Conservation (phyloP, 2,888 invertebrate species). For the Tiliacea citrago region DNA sequence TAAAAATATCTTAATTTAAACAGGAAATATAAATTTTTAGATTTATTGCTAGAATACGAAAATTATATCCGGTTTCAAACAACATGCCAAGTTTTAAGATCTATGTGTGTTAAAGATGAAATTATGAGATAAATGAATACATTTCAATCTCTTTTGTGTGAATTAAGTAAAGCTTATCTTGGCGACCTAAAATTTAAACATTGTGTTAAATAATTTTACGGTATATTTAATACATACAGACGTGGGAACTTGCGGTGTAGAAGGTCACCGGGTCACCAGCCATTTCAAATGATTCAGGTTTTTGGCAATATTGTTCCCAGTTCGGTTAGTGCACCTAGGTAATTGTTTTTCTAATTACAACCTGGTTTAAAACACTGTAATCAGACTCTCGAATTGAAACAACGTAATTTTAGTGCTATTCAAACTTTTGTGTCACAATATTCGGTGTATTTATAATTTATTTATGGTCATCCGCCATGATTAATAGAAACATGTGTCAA, state of each 20-base stretch:
- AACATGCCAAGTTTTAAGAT: slow-evolving; percentile 23
- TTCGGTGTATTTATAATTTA: slow-evolving; percentile 18
- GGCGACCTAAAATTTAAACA: slow-evolving; percentile 70
- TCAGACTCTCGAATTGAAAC: slow-evolving; percentile 25
- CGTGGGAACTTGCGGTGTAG: slow-evolving; percentile 71
- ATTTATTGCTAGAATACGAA: slow-evolving; percentile 42
- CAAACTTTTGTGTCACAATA: background rate
- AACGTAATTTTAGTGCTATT: slow-evolving; percentile 23
- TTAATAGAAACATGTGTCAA: slow-evolving; percentile 41
- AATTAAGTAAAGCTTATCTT: slow-evolving; percentile 67
- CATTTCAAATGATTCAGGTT: slow-evolving; percentile 52
- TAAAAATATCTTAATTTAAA: slow-evolving; percentile 17
- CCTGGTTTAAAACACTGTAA: slow-evolving; percentile 37
- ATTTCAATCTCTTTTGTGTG: slow-evolving; percentile 55
- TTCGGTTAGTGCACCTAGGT: slow-evolving; percentile 51
- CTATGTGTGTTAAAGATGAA: slow-evolving; percentile 50
- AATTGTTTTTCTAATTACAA: slow-evolving; percentile 57
- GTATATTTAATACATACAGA: slow-evolving; percentile 60
- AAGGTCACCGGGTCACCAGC: slow-evolving; percentile 71
- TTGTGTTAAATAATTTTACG: slow-evolving; percentile 75
- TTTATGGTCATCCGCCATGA: slow-evolving; percentile 27
- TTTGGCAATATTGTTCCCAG: slow-evolving; percentile 48
- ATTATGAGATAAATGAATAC: slow-evolving; percentile 54
- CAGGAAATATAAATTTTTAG: slow-evolving; percentile 6
- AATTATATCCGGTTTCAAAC: slow-evolving; percentile 38